phyloP scores from a whole-genome alignment of 2,888 invertebrate genomes.

The Dyspetes luteomarginatus region DNA sequence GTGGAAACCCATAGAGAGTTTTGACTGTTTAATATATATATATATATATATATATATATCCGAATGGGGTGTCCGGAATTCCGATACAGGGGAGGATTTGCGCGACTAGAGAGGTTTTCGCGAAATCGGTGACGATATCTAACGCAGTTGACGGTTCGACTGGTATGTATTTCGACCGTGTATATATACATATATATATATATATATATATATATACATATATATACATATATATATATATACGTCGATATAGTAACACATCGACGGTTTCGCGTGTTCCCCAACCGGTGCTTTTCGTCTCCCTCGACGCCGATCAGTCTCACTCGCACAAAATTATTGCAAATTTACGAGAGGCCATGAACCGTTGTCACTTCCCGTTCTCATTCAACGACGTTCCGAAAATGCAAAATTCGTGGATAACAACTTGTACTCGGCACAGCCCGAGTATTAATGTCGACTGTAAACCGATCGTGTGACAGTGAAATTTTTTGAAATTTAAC shows the following conservation, averaged over 20 bases:
- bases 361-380: constrained; percentile 76
- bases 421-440: constrained; percentile 10
- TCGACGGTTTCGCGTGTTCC: neutral
- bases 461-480: no score
- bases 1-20: constrained; percentile 46
- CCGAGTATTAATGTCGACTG: no score
- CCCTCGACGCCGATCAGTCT: neutral
- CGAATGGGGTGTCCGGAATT: constrained; percentile 16
- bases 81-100: neutral
- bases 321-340: constrained; percentile 73
- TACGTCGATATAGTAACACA: neutral
- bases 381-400: constrained; percentile 68
- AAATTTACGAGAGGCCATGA: constrained; percentile 74
- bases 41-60: no score
- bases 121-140: neutral
- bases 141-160: neutral
- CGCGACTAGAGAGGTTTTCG: neutral
- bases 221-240: neutral
- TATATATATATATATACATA: neutral
- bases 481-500: no score
- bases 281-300: neutral
- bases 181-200: neutral
- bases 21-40: constrained; percentile 9
- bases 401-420: constrained; percentile 10
- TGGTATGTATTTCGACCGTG: neutral